Evolutionary conservation across 2,888 invertebrate species (phyloP).

Genomic region (Drosophila bunnanda): DNA sequence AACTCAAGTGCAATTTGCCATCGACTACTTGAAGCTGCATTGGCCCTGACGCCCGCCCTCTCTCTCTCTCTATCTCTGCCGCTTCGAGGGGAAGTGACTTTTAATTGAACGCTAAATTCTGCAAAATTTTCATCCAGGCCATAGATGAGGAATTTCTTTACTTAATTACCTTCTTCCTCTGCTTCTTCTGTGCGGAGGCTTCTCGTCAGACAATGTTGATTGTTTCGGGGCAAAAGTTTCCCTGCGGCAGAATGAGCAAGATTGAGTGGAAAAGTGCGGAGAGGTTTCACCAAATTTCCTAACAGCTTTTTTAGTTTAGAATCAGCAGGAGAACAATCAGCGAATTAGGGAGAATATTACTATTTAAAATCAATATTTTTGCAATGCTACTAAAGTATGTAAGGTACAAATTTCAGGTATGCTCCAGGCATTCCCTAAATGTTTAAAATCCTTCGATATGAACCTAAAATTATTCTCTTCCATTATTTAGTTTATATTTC

Average conservation of each 20-base stretch:
- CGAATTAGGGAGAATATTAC: not conserved
- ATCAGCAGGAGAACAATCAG: not conserved
- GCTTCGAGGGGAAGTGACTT: slow-evolving; percentile 46
- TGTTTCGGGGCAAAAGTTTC: slow-evolving; percentile 38
- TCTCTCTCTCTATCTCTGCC: not conserved
- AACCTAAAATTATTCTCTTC: too few relatives aligned
- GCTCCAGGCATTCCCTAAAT: too few relatives aligned
- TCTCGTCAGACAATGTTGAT: slow-evolving; percentile 37
- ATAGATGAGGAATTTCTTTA: slow-evolving; percentile 43
- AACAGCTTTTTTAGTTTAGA: not conserved
- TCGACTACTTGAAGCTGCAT: slow-evolving; percentile 48
- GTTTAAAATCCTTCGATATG: too few relatives aligned
- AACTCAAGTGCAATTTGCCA: slow-evolving; percentile 64
- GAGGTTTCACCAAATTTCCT: slow-evolving; percentile 9
- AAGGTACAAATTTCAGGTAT: too few relatives aligned
- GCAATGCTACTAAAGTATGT: too few relatives aligned
- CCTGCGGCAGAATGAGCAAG: slow-evolving; percentile 1
- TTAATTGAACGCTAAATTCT: slow-evolving; percentile 74
- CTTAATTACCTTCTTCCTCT: slow-evolving; percentile 54
- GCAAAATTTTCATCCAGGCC: slow-evolving; percentile 44
- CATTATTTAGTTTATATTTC: not conserved
- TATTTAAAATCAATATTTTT: too few relatives aligned
- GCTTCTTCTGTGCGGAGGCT: slow-evolving; percentile 1
- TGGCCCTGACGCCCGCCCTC: not conserved
- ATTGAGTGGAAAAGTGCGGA: slow-evolving; percentile 23